A percentile compares a stretch with the other conserved stretches of the same genome.
phyloP scores from a whole-genome alignment of 1,140 invertebrate genomes.

The Ceratosolen fusciceps region DNA sequence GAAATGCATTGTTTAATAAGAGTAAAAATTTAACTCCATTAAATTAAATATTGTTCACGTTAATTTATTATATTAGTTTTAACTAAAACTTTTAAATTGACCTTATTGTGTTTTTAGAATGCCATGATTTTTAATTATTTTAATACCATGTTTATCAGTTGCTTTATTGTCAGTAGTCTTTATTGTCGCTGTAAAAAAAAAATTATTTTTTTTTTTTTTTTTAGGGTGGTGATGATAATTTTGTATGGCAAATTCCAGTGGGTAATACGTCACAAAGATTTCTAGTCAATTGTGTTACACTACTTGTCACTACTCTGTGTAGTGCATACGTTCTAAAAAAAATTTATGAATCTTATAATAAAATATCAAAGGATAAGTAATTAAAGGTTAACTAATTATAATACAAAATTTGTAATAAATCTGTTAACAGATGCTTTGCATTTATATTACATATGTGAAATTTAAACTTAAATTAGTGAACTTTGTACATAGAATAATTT shows the following conservation, averaged over 20 bases:
- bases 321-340: conserved; percentile 51
- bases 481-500: conserved; percentile 46
- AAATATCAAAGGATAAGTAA: conserved; percentile 36
- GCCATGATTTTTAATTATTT: too few relatives aligned
- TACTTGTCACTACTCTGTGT: conserved; percentile 52
- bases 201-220: conserved; percentile 15
- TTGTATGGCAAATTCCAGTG: conserved; percentile 61
- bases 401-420: conserved; percentile 31
- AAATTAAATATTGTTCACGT: too few relatives aligned
- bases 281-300: conserved; percentile 53
- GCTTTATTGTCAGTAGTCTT: too few relatives aligned
- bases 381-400: conserved; percentile 36
- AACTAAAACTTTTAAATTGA: too few relatives aligned
- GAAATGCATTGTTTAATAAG: too few relatives aligned
- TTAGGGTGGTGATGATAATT: conserved; percentile 55
- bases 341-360: conserved; percentile 51
- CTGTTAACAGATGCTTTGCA: conserved; percentile 23
- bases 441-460: conserved; percentile 46
- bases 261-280: conserved; percentile 53
- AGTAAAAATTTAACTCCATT: too few relatives aligned
- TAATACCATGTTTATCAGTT: too few relatives aligned
- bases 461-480: conserved; percentile 35
- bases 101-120: too few relatives aligned
- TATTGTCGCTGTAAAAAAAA: background rate
- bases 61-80: too few relatives aligned